Conservation (phyloP, 2,888 invertebrate genomes). For the Antheraea assamensis region DNA sequence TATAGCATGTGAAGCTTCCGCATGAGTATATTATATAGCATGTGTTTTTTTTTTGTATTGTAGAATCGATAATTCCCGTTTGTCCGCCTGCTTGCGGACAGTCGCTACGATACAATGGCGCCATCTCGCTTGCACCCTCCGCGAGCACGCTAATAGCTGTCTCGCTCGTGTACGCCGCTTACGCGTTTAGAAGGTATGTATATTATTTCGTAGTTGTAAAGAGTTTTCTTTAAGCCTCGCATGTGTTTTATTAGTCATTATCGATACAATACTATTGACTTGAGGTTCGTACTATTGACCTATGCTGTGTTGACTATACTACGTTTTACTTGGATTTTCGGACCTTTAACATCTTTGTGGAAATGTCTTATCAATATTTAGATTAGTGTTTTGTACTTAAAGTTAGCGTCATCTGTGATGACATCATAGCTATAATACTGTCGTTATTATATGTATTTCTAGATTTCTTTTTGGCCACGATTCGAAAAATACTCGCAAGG, state of each 20-base stretch:
- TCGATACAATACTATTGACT: no score
- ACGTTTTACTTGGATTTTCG: no score
- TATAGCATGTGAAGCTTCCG: background rate
- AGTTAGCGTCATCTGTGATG: no score
- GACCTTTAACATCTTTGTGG: no score
- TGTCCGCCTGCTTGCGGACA: conserved; percentile 96
- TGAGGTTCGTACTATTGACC: no score
- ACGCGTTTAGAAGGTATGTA: conserved; percentile 55
- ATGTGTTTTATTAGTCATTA: background rate
- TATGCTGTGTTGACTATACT: no score
- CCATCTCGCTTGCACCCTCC: conserved; percentile 61
- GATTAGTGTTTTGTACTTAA: no score
- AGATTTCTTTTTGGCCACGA: no score
- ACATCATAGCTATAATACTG: no score
- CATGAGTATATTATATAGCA: background rate
- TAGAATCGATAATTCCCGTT: conserved; percentile 95
- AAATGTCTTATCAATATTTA: no score
- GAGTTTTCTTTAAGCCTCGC: conserved; percentile 11
- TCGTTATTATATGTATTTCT: no score
- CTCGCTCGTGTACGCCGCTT: conserved; percentile 40
- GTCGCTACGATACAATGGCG: conserved; percentile 81
- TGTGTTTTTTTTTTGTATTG: conserved; percentile 24
- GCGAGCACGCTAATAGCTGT: conserved; percentile 38
- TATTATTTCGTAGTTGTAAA: background rate
- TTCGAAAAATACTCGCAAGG: no score